phyloP scores from a whole-genome alignment of 1,140 invertebrate genomes.

The Pogonomyrmex barbatus region DNA sequence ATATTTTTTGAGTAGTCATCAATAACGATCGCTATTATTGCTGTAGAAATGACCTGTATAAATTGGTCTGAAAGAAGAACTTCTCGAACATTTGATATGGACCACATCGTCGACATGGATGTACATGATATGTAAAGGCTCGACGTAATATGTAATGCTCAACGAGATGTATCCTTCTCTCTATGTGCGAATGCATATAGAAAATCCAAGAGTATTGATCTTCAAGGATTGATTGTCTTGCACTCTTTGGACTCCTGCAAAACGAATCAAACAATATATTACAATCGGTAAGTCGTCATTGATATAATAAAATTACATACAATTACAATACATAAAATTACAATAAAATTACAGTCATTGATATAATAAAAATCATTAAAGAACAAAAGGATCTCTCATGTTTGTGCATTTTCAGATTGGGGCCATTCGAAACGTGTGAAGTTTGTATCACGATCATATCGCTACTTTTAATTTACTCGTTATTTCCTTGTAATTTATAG shows the following conservation, averaged over 20 bases:
- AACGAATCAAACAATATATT: constrained; percentile 77
- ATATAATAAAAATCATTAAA: neutral
- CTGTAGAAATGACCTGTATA: constrained; percentile 72
- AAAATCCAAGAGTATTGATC: constrained; percentile 43
- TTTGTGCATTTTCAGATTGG: constrained; percentile 81
- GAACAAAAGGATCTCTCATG: neutral
- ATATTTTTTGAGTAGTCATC: neutral
- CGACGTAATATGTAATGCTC: constrained; percentile 60
- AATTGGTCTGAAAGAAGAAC: constrained; percentile 64
- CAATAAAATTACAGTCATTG: neutral
- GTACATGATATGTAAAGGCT: constrained; percentile 63
- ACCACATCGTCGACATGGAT: constrained; percentile 55
- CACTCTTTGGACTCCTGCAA: constrained; percentile 78
- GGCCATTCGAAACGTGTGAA: constrained; percentile 84
- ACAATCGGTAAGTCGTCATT: constrained; percentile 77
- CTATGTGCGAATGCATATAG: constrained; percentile 71
- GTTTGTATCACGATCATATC: constrained; percentile 79
- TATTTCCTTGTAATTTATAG: constrained; percentile 69
- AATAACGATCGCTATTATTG: constrained; percentile 2
- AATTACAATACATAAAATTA: no score
- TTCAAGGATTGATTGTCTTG: constrained; percentile 69
- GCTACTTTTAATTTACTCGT: constrained; percentile 63
- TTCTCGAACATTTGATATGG: constrained; percentile 63
- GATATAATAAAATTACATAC: neutral
- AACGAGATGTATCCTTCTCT: constrained; percentile 59